These are phyloP conservation scores for Hololepta plana DNA, from an alignment of 2,888 invertebrate genomes.

Conservation along the genomic window DNA sequence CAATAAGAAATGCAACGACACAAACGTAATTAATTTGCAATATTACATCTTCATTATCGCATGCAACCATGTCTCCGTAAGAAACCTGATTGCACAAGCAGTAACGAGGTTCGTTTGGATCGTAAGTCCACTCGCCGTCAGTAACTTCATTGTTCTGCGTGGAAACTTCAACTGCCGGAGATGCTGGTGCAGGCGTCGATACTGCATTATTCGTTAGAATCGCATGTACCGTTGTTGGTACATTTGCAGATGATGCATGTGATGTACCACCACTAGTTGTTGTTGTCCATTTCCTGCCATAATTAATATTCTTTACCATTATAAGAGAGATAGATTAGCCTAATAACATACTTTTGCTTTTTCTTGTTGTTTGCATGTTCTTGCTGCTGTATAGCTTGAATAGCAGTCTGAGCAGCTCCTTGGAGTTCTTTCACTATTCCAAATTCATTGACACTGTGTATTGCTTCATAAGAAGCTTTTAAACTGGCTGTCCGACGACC, in stretches of 20 bases:
- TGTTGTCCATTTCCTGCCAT: constrained; percentile 3
- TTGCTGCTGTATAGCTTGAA: constrained; percentile 44
- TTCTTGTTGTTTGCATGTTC: constrained; percentile 41
- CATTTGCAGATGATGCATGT: too few species aligned
- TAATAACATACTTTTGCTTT: constrained; percentile 47
- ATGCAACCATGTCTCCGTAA: constrained; percentile 98
- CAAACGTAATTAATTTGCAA: background rate
- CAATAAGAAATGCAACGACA: constrained; percentile 6
- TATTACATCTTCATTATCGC: constrained; percentile 87
- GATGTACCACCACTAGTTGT: constrained; percentile 2
- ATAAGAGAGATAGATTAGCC: too few species aligned
- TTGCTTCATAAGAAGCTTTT: constrained; percentile 90
- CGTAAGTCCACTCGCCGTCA: constrained; percentile 78
- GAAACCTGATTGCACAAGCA: constrained; percentile 95
- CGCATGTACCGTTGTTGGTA: constrained; percentile 4
- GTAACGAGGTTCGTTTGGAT: constrained; percentile 91
- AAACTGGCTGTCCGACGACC: constrained; percentile 84
- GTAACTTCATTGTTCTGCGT: constrained; percentile 28
- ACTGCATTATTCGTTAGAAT: too few species aligned
- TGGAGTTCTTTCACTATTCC: constrained; percentile 43
- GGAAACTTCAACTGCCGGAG: constrained; percentile 11
- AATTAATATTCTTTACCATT: too few species aligned
- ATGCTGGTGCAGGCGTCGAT: constrained; percentile 18
- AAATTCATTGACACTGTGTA: constrained; percentile 26
- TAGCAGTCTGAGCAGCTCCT: constrained; percentile 52